Evolutionary conservation across 2,113 vertebrate genomes (phyloP).

Genomic region (Anas platyrhynchos): DNA sequence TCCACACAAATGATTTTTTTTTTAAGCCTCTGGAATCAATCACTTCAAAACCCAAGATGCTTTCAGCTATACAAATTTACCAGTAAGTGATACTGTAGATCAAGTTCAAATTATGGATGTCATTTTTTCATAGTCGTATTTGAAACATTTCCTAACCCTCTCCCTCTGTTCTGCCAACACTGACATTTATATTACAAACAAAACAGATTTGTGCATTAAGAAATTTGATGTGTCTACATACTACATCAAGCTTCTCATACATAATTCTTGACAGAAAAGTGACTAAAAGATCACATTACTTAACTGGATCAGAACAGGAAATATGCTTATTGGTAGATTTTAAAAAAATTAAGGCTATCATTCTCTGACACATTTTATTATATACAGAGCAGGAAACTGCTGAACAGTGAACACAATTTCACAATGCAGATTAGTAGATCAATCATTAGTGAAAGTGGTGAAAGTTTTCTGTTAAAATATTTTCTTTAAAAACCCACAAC

Average conservation of each 20-base stretch:
- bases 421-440: background rate
- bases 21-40: conserved; percentile 82
- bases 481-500: background rate
- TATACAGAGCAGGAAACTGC: background rate
- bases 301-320: background rate
- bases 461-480: background rate
- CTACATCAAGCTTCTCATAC: background rate
- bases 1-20: conserved; percentile 82
- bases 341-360: background rate
- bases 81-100: conserved; percentile 60
- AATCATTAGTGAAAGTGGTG: background rate
- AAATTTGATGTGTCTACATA: background rate
- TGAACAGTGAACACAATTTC: conserved; percentile 15
- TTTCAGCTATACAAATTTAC: conserved; percentile 54
- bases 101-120: conserved; percentile 17
- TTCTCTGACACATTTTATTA: background rate
- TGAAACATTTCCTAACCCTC: conserved; percentile 1
- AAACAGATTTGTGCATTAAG: background rate
- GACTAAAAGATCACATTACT: background rate
- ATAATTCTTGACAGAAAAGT: background rate
- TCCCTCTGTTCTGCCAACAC: background rate
- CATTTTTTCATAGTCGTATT: background rate
- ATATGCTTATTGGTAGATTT: background rate
- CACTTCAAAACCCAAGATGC: conserved; percentile 69
- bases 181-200: conserved; percentile 4